Evolutionary conservation across 2,797 vertebrate genomes (phyloP), one percentile per base, ranked within the genome.

Genomic region (Gadopsis bispinosus): DNA sequence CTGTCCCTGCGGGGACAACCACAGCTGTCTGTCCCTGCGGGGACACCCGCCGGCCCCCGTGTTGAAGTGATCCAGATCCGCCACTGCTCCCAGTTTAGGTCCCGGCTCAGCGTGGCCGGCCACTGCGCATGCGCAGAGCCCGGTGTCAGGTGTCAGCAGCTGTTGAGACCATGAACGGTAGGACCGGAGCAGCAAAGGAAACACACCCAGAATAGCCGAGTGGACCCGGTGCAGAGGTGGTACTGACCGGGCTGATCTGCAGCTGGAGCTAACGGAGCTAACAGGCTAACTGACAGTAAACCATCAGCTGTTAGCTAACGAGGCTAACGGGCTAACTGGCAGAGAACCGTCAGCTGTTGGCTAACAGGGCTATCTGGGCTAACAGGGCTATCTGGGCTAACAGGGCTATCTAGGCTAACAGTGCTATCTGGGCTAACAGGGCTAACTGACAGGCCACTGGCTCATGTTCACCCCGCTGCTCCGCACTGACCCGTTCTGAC

Each of bases 121-220:
- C 17, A 73, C 33, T 85, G 85, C 91, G 91, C 92, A 81, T 86
- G 92, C 85, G 86, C 62, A 11, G 0, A 55, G 8, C 50, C 62
- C 69, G 89, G 92, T 91, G 90, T 92, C 92, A 77, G 81, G 79
- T 92, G 90, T 91, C 75, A 87, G 85, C 90, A 92, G 91, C 90
- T 92, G 90, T 90, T 83, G 69, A 71, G 80, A 70, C 70, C 79
- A 62, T 79, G 83, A 71, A 77, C 75, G 39, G 53, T n/a, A 10
- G 81, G 73, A 84, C 82, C 11, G 70, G 45, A 22, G 33, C 71
- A 10, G 55, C 54, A 26, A 11, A 31, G 79, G 71, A 33, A 61
- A 51, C 68, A 22, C 55, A 53, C 71, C 41, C 61, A 79, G 71
- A 83, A 71, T 50, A 79, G 66, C 26, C 39, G 17, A 51, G 12